Conservation (phyloP, 2,113 vertebrate species). For the Myiozetetes cayanensis region DNA sequence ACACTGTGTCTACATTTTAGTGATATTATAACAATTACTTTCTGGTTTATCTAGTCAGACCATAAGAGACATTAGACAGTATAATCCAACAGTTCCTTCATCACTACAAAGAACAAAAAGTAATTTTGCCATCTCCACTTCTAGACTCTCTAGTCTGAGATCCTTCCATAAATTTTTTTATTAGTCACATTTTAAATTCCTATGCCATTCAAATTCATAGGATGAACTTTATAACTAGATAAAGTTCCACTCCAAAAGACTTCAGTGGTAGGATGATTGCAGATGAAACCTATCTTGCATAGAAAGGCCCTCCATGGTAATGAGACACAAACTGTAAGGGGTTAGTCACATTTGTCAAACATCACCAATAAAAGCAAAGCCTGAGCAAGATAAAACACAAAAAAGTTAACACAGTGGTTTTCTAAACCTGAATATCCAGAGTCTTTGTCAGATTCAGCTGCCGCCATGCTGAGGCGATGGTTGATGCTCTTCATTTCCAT, state of each 20-base stretch:
- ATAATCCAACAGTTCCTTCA: not conserved
- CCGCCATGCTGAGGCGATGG: constrained; percentile 17
- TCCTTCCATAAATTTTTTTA: not conserved
- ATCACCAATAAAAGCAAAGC: not conserved
- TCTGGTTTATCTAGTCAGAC: not conserved
- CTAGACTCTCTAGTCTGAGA: not conserved
- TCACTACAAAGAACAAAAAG: not conserved
- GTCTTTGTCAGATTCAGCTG: constrained; percentile 83
- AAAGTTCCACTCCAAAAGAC: not conserved
- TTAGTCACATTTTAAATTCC: not conserved
- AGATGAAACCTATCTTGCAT: not conserved
- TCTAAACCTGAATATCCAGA: constrained; percentile 88
- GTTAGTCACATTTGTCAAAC: not conserved
- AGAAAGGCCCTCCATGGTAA: not conserved
- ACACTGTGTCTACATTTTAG: not conserved
- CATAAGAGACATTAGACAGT: accelerated
- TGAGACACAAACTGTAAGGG: not conserved
- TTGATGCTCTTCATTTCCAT: constrained; percentile 50
- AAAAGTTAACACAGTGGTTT: not conserved
- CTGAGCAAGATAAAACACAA: not conserved
- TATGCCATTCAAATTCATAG: not conserved
- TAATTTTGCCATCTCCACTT: not conserved
- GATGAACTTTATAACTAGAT: not conserved
- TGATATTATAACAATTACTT: not conserved
- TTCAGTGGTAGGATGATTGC: not conserved